Conservation (phyloP, 2,888 invertebrate genomes). For the Tyria jacobaeae region DNA sequence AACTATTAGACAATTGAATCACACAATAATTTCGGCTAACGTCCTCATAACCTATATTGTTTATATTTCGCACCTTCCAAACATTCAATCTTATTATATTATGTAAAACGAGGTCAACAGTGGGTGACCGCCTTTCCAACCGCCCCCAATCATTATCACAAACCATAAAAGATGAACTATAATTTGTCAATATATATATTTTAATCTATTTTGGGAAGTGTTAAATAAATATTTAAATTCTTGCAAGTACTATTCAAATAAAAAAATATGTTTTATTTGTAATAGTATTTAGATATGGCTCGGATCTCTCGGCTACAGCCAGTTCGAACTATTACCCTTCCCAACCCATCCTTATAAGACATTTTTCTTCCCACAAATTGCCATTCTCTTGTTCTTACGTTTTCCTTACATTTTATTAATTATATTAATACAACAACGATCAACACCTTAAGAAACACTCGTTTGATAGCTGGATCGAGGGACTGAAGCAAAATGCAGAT, state of each 20-base stretch:
- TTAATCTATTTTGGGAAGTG: not conserved
- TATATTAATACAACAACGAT: no score
- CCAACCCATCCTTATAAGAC: no score
- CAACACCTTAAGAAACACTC: no score
- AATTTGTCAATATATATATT: slow-evolving; percentile 13
- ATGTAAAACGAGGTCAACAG: slow-evolving; percentile 7
- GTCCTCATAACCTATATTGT: not conserved
- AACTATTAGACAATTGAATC: no score
- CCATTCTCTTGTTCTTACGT: no score
- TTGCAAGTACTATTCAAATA: slow-evolving; percentile 1
- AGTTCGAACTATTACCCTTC: no score
- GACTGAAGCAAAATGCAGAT: no score
- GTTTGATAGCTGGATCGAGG: no score
- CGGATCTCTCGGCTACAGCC: no score
- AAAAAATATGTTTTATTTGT: not conserved
- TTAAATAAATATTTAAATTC: slow-evolving; percentile 9
- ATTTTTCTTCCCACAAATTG: no score
- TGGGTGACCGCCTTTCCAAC: slow-evolving; percentile 9
- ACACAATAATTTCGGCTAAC: not conserved
- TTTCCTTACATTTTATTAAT: no score
- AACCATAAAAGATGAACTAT: not conserved
- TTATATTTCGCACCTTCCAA: not conserved
- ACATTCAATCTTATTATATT: not conserved
- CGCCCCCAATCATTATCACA: slow-evolving; percentile 15
- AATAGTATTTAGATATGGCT: no score